phyloP scores from a whole-genome alignment of 2,888 invertebrate genomes.

The Drosophila subsilvestris region DNA sequence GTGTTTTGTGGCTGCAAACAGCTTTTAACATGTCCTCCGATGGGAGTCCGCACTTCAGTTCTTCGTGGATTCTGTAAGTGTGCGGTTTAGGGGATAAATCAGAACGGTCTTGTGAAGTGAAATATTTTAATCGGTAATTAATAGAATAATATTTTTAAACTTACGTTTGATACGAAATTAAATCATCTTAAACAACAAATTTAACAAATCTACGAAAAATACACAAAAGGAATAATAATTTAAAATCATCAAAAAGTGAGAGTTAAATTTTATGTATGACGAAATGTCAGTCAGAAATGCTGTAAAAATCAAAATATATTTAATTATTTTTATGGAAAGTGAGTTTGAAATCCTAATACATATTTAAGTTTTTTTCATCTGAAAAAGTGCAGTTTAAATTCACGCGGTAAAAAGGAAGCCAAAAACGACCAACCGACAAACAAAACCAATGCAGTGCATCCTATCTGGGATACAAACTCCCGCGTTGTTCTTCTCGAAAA shows the following conservation, averaged over 20 bases:
- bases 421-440: too few species aligned
- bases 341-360: neutral
- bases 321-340: constrained; percentile 6
- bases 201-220: neutral
- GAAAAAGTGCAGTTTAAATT: too few species aligned
- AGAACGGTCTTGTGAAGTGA: neutral
- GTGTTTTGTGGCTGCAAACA: neutral
- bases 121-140: neutral
- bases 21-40: constrained; percentile 16
- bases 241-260: neutral
- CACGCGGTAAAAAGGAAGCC: accelerated
- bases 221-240: constrained; percentile 1
- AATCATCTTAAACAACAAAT: neutral
- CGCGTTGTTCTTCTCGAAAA: neutral
- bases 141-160: neutral
- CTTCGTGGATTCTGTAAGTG: constrained; percentile 45
- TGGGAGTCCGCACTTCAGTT: constrained; percentile 54
- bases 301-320: neutral
- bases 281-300: neutral
- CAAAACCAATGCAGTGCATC: too few species aligned
- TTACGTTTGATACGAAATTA: neutral
- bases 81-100: constrained; percentile 25
- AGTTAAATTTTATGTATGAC: neutral
- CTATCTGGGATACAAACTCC: too few species aligned
- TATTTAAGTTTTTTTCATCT: too few species aligned